A percentile compares a stretch with the other conserved stretches of the same genome.
Conservation (phyloP, 2,797 vertebrate species). For the Myiotriccus ornatus region DNA sequence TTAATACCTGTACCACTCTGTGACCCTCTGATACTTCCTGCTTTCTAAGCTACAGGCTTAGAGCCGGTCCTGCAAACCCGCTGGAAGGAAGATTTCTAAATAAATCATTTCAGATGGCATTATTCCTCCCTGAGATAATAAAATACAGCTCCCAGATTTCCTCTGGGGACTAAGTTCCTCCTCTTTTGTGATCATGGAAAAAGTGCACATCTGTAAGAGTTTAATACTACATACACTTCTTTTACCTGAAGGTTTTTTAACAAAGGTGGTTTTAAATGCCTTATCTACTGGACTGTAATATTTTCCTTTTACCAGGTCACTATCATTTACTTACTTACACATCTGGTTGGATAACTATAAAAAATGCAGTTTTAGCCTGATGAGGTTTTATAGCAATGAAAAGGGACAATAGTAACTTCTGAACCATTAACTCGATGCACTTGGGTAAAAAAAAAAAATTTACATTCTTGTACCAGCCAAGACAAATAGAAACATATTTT, state of each 20-base stretch:
- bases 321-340: not conserved
- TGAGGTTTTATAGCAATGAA: not conserved
- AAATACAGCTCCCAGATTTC: constrained; percentile 15
- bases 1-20: constrained; percentile 24
- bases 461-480: not conserved
- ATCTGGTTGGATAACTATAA: not conserved
- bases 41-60: constrained; percentile 54
- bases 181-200: not conserved
- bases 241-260: not conserved
- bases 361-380: not conserved
- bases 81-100: not conserved
- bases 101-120: constrained; percentile 35
- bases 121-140: constrained; percentile 11
- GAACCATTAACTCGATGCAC: not conserved
- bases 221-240: not conserved
- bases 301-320: not conserved
- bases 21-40: constrained; percentile 9
- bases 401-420: not conserved
- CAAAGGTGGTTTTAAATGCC: not conserved
- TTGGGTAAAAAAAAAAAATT: not conserved
- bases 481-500: not conserved
- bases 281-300: not conserved
- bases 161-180: not conserved
- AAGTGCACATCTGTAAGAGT: constrained; percentile 7
- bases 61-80: constrained; percentile 12